Evolutionary conservation across 1,140 invertebrate genomes (phyloP).

Genomic region (Acromyrmex echinatior): DNA sequence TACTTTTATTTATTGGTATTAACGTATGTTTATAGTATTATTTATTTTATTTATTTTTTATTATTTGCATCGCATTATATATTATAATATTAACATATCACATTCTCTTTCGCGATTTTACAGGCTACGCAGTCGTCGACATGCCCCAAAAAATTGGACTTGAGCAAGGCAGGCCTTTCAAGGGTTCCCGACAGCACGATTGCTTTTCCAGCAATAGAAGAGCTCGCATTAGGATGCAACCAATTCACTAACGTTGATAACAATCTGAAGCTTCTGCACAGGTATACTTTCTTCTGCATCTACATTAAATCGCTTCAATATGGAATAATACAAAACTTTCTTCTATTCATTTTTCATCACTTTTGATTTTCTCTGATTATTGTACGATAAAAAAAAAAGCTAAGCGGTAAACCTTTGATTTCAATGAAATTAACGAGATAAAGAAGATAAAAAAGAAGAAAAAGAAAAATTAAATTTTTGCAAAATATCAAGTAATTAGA

Average conservation of each 20-base stretch:
- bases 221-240: conserved; percentile 87
- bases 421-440: not conserved
- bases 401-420: not conserved
- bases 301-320: not conserved
- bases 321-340: not conserved
- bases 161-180: conserved; percentile 83
- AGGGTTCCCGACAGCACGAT: conserved; percentile 83
- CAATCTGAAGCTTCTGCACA: conserved; percentile 81
- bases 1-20: not conserved
- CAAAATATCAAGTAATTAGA: conserved; percentile 29
- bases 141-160: conserved; percentile 84
- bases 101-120: conserved; percentile 2
- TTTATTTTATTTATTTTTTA: not conserved
- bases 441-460: not conserved
- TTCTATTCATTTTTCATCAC: not conserved
- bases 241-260: conserved; percentile 82
- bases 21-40: not conserved
- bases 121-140: conserved; percentile 85
- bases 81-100: not conserved
- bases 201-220: conserved; percentile 85
- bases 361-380: not conserved
- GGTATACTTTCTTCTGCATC: conserved; percentile 62
- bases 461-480: conserved; percentile 24
- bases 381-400: not conserved
- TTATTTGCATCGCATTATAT: not conserved